phyloP scores from a whole-genome alignment of 2,888 invertebrate species.

The Drosophila prostipennis region DNA sequence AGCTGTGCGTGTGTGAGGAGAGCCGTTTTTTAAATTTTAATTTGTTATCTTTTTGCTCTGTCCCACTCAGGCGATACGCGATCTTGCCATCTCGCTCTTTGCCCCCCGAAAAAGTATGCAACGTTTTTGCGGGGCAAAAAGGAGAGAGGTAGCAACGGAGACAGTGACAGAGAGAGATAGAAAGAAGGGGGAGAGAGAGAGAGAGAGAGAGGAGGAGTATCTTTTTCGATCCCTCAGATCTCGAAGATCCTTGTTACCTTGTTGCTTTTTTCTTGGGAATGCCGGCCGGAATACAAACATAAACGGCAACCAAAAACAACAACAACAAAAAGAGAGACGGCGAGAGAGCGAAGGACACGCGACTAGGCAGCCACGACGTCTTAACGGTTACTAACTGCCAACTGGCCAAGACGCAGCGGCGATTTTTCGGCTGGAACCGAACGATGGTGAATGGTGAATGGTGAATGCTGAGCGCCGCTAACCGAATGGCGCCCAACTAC shows the following conservation, averaged over 20 bases:
- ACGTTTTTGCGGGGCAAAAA: neutral
- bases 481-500: neutral
- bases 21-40: conserved; percentile 51
- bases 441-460: neutral
- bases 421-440: conserved; percentile 55
- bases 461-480: neutral
- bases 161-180: neutral
- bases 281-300: conserved; percentile 1
- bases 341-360: conserved; percentile 40
- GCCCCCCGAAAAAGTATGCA: conserved; percentile 30
- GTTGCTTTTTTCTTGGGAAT: neutral
- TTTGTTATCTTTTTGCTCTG: conserved; percentile 22
- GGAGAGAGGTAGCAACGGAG: neutral
- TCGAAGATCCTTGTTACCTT: conserved; percentile 2
- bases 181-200: neutral
- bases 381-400: conserved; percentile 82
- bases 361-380: conserved; percentile 80
- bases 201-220: neutral
- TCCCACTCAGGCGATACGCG: conserved; percentile 17
- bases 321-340: conserved; percentile 10
- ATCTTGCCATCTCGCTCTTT: conserved; percentile 36
- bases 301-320: conserved; percentile 5
- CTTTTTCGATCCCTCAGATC: neutral
- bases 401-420: conserved; percentile 75
- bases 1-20: conserved; percentile 21